A percentile compares a stretch with the other conserved stretches of the same genome.
phyloP scores from a whole-genome alignment of 2,797 vertebrate species.

The Jordanella pulchra region DNA sequence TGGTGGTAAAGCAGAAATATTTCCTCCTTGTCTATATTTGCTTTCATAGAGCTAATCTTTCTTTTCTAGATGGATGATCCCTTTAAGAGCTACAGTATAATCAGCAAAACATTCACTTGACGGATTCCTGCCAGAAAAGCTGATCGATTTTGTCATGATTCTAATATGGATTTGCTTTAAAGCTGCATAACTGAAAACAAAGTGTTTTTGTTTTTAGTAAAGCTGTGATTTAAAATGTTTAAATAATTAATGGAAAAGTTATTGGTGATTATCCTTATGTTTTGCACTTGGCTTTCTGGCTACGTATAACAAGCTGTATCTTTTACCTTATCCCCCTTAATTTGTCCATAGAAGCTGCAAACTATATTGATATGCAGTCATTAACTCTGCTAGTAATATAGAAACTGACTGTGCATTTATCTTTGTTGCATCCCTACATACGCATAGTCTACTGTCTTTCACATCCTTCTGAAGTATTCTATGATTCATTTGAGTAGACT shows the following conservation, averaged over 20 bases:
- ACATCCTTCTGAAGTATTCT: slow-evolving; percentile 3
- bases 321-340: neutral
- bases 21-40: neutral
- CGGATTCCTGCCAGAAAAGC: neutral
- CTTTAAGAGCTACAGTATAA: neutral
- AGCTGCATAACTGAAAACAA: neutral
- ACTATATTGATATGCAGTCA: slow-evolving; percentile 12
- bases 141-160: neutral
- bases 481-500: slow-evolving; percentile 1
- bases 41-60: neutral
- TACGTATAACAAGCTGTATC: neutral
- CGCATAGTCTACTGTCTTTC: slow-evolving; percentile 4
- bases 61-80: neutral
- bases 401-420: slow-evolving; percentile 17
- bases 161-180: neutral
- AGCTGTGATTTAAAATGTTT: neutral
- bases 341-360: slow-evolving; percentile 15
- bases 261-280: neutral
- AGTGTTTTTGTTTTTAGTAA: neutral
- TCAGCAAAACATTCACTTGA: neutral
- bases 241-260: neutral
- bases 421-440: slow-evolving; percentile 23
- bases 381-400: slow-evolving; percentile 37
- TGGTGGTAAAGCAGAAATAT: neutral
- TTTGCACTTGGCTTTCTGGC: neutral